Base-by-base conservation (phyloP, 2,113 vertebrate genomes). In the Piaya cayana region DNA sequence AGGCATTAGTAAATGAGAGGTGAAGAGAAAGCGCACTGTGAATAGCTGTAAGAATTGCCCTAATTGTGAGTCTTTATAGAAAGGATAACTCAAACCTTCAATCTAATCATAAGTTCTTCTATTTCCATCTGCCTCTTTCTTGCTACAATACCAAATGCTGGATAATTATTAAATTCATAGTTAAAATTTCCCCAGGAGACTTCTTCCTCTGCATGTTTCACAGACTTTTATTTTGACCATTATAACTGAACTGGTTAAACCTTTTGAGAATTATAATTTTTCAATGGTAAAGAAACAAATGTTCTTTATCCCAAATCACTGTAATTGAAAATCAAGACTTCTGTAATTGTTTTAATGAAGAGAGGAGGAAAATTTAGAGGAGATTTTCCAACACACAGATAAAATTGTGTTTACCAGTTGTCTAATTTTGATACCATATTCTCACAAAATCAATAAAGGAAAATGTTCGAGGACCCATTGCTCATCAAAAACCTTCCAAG, bases 391-490 rank as follows among this genome's bases (percentile, higher is more conserved):
- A 53, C 22, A 32, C 5, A 60, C 27, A 18, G 16, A 30, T 4
- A 45, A 53, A 85, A 62, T 32, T 74, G 5, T 32, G 22, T 95
- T 71, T 91, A 91, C 50, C 50, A 75, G 34, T 18, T 12, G 55
- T 50, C 79, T 92, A 55, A 90, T 92, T 86, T 83, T 86, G 29
- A 86, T 88, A 62, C 55, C 36, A 29, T 90, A 22, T 42, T 81
- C 76, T 92, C 29, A 59, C 86, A 95, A 93, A 94, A 88, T 90
- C 68, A 90, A 78, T 92, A 92, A 93, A 83, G 69, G 55, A 81
- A 94, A 93, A 93, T 74, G 62, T 32, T 88, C 60, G 76, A 93
- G 94, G 71, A 86, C 18, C 34, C 79, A 80, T 78, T 88, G 52
- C 21, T 96, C 76, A 92, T 56, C 80, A 92, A 56, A 95, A 85